Base-by-base conservation (phyloP, 2,888 invertebrate species). In the Keiferia lycopersicella region DNA sequence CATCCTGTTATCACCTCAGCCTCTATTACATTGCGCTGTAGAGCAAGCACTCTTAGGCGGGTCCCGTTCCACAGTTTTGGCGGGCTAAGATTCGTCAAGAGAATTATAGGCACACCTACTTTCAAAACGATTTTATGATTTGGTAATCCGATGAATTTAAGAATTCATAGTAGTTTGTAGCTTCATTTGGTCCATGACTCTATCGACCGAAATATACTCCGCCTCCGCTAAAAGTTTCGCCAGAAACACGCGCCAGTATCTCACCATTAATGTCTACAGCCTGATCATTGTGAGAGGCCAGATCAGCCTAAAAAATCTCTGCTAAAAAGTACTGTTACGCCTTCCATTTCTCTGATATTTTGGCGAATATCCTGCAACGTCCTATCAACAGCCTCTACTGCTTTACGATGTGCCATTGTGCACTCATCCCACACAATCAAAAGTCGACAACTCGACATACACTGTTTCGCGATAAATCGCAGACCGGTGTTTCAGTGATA, bases 231-330 rank as follows among this genome's bases (percentile, higher is more conserved):
- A 58, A 38, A 8, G 2, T 11, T 8, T 58, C 39, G 38, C 20
- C 51, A n/a, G 7, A 11, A 30, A 58, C 8, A 10, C 18, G 2
- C 2, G 18, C 18, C 8, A 58, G 11, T 1, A 58, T 58, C 0
- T n/a, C 10, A 8, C 1, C 38, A 39, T 58, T 58, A 4, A 58
- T 18, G 2, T 1, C 39, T 12, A 12, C 39, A 1, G 39, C 58
- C 18, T 39, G 58, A 3, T 39, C 58, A 58, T 58, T 58, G 3
- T 12, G 16, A 1, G 58, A 38, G 69, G 69, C 0, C 71, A 61
- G 0, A 63, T 71, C 53, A 71, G 70, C 26, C 71, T n/a, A n/a
- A 30, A 48, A 73, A 73, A 57, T 73, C 72, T 8, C 71, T 70
- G 51, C 69, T 63, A 4, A 70, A 63, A 4, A 71, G 57, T 1